These are phyloP conservation scores for Argyresthia albistria DNA, from an alignment of 2,888 invertebrate genomes.

Conservation along the genomic window DNA sequence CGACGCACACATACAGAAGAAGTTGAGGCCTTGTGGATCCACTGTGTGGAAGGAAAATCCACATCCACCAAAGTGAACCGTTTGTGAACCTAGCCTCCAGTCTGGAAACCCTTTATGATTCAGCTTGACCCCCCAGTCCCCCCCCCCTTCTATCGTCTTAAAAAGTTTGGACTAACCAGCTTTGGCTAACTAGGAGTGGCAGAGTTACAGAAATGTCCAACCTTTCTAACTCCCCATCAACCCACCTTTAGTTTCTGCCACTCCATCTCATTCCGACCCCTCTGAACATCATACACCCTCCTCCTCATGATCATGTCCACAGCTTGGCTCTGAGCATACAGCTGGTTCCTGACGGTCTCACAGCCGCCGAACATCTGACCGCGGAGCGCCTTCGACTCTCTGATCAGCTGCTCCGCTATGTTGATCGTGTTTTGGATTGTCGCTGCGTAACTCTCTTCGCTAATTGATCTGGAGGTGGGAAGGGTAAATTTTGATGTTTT, in stretches of 20 bases:
- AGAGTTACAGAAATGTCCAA: no score
- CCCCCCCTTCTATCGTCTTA: no score
- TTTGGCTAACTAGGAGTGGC: no score
- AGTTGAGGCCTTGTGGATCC: no score
- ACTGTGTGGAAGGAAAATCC: no score
- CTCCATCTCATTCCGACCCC: constrained; percentile 88
- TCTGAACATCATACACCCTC: constrained; percentile 89
- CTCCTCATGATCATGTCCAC: constrained; percentile 89
- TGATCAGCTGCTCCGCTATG: constrained; percentile 86
- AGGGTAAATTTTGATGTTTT: not conserved
- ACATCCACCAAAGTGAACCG: no score
- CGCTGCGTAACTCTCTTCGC: constrained; percentile 88
- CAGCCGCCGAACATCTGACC: constrained; percentile 85
- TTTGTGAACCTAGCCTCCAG: no score
- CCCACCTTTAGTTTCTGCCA: constrained; percentile 81
- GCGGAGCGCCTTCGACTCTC: constrained; percentile 82
- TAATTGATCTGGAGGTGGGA: constrained; percentile 64
- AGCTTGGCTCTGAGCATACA: constrained; percentile 85
- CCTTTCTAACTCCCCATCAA: not conserved
- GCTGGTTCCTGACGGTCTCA: constrained; percentile 84
- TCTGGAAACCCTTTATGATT: no score
- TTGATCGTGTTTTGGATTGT: constrained; percentile 84
- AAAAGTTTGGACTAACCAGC: no score
- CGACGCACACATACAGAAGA: no score
- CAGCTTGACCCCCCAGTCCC: no score